phyloP scores from a whole-genome alignment of 2,113 vertebrate species.

The Dasyurus viverrinus region DNA sequence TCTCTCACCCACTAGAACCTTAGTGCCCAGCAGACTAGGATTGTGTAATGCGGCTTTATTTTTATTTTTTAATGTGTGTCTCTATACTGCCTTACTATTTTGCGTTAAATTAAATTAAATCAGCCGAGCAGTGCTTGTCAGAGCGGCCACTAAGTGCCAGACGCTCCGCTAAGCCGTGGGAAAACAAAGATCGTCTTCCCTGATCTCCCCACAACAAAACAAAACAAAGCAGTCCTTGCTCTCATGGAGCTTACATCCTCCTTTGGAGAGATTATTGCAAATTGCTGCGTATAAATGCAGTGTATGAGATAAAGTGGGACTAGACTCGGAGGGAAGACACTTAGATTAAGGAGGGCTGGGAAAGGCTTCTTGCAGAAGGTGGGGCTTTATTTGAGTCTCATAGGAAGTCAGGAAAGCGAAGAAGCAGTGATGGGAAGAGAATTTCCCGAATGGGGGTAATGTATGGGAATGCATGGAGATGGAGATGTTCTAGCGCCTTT shows the following conservation, averaged over 20 bases:
- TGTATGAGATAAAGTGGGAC: too few species aligned
- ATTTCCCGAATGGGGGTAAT: neutral
- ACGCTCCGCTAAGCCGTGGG: too few species aligned
- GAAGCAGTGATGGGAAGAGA: neutral
- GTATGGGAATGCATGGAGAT: neutral
- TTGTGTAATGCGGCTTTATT: too few species aligned
- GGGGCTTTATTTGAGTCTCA: neutral
- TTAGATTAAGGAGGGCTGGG: too few species aligned
- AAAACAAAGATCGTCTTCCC: neutral
- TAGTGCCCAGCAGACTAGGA: neutral
- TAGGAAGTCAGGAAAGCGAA: neutral
- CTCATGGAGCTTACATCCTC: neutral
- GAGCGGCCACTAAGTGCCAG: neutral
- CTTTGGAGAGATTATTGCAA: neutral
- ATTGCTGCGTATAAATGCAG: too few species aligned
- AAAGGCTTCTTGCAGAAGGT: too few species aligned
- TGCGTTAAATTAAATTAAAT: neutral
- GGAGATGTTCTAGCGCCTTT: neutral
- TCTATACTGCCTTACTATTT: neutral
- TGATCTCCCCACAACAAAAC: neutral
- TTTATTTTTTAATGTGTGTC: neutral
- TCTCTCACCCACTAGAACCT: neutral
- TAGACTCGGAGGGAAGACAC: too few species aligned
- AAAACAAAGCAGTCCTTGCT: neutral
- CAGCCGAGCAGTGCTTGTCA: neutral